These are phyloP conservation scores for Amia ocellicauda DNA, from an alignment of 2,113 vertebrate species.

Conservation along the genomic window DNA sequence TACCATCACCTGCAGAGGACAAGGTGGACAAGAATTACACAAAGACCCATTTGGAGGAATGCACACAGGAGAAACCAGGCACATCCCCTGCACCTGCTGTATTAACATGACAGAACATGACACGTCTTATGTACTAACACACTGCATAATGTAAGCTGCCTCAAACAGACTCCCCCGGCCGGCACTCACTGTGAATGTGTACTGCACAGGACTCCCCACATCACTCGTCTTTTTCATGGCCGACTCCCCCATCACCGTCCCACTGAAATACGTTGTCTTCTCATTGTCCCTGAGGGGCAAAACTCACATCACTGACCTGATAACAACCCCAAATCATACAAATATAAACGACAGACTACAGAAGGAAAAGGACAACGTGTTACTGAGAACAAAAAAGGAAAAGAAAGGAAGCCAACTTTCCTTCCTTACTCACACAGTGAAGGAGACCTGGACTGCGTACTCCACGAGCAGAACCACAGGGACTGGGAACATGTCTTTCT, in stretches of 20 bases:
- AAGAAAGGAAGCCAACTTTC: neutral
- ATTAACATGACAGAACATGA: no score
- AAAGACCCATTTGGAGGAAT: no score
- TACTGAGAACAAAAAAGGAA: neutral
- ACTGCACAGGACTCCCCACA: slow-evolving; percentile 82
- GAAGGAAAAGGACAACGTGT: slow-evolving; percentile 5
- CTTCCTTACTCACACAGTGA: slow-evolving; percentile 67
- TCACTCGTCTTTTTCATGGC: slow-evolving; percentile 81
- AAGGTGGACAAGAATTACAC: no score
- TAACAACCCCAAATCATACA: no score
- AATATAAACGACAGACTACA: no score
- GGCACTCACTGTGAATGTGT: slow-evolving; percentile 74
- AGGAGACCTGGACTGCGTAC: slow-evolving; percentile 69
- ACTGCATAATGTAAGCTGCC: no score
- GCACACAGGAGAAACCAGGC: no score
- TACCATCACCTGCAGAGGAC: slow-evolving; percentile 67
- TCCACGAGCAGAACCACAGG: slow-evolving; percentile 70
- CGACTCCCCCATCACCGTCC: slow-evolving; percentile 81
- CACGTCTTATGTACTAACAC: no score
- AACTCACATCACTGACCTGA: no score
- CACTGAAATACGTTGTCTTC: slow-evolving; percentile 70
- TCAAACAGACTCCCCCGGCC: slow-evolving; percentile 21
- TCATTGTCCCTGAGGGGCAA: slow-evolving; percentile 30
- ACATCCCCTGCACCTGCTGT: no score
- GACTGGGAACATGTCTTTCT: slow-evolving; percentile 69